phyloP scores from a whole-genome alignment of 2,113 vertebrate species.

The Balaeniceps rex region DNA sequence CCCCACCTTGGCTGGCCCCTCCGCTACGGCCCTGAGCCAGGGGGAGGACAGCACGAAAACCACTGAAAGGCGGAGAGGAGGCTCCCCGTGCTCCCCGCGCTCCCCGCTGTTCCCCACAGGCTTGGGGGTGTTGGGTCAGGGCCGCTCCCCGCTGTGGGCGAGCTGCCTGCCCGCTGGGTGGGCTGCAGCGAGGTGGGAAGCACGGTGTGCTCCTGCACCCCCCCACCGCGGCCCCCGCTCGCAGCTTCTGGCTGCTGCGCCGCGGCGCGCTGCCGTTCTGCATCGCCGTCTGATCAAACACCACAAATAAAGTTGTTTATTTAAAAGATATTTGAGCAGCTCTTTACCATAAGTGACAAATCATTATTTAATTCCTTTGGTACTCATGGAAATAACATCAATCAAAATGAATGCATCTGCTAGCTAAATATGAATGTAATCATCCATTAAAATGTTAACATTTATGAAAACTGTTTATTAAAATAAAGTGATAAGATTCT shows the following conservation, averaged over 20 bases:
- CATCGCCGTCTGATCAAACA: not conserved
- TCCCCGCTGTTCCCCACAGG: fast-evolving
- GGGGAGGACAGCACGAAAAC: not conserved
- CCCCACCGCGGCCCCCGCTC: not conserved
- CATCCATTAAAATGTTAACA: conserved; percentile 64
- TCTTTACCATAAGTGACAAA: conserved; percentile 48
- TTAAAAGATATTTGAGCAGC: conserved; percentile 35
- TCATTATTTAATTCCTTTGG: conserved; percentile 60
- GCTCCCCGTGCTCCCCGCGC: too few relatives aligned
- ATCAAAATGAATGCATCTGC: conserved; percentile 57
- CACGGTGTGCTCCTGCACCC: fast-evolving
- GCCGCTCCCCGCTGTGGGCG: fast-evolving
- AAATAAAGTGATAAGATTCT: conserved; percentile 54
- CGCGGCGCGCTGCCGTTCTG: fast-evolving
- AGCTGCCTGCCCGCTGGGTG: not conserved
- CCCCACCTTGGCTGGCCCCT: not conserved
- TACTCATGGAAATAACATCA: conserved; percentile 53
- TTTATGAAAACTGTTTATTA: conserved; percentile 60
- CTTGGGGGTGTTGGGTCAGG: fast-evolving
- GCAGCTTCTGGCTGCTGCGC: fast-evolving
- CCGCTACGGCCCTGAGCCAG: fast-evolving
- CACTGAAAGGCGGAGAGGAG: fast-evolving
- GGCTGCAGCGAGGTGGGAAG: not conserved
- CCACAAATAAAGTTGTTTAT: not conserved
- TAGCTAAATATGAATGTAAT: conserved; percentile 58